Percentiles rank a stretch among this genome's conserved stretches.
Evolutionary conservation across 2,888 invertebrate species (phyloP).

Genomic region (Mantis religiosa): DNA sequence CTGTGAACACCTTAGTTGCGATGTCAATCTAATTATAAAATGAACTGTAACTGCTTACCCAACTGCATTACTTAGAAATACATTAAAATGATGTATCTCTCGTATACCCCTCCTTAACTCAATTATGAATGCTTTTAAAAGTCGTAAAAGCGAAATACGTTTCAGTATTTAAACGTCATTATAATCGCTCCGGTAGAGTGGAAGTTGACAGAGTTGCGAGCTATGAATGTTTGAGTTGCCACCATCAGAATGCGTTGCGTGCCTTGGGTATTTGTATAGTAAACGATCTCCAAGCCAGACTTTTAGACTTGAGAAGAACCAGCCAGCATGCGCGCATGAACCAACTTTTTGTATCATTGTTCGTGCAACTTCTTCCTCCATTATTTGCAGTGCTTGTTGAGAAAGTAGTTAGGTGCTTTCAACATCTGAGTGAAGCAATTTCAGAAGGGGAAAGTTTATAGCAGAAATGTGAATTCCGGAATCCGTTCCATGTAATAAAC

Average conservation of each 20-base stretch:
- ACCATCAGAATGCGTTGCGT: not conserved
- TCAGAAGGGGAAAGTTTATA: not conserved
- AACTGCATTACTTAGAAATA: too few species aligned
- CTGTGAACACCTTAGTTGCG: too few species aligned
- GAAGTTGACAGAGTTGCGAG: not conserved
- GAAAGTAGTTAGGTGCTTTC: not conserved
- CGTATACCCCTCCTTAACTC: too few species aligned
- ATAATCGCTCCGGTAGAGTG: too few species aligned
- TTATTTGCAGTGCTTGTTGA: not conserved
- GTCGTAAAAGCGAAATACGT: too few species aligned
- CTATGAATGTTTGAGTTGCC: slow-evolving; percentile 14
- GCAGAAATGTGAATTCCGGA: not conserved
- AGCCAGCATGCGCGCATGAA: not conserved
- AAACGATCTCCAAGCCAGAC: not conserved
- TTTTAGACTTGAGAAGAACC: not conserved
- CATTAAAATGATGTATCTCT: too few species aligned
- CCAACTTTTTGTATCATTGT: not conserved
- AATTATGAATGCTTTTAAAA: too few species aligned
- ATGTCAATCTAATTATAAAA: too few species aligned
- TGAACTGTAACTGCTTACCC: too few species aligned
- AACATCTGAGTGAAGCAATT: not conserved
- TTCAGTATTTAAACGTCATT: too few species aligned
- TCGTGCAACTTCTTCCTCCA: not conserved
- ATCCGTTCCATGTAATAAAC: not conserved
- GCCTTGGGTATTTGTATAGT: not conserved